Base-by-base conservation (phyloP, 2,113 vertebrate species). In the Eptesicus fuscus region DNA sequence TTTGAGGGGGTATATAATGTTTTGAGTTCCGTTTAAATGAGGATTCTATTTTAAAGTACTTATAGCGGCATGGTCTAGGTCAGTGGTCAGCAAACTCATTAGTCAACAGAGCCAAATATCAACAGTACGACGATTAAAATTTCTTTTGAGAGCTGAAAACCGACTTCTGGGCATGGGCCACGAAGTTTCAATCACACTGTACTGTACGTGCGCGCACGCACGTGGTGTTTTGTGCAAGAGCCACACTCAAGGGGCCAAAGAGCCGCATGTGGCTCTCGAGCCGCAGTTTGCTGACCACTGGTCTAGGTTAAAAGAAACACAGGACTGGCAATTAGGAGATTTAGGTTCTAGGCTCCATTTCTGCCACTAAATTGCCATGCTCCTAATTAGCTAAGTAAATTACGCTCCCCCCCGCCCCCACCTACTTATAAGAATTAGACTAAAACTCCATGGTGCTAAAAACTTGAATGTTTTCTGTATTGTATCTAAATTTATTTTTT, bases 391-490 rank as follows among this genome's bases (percentile, higher is more conserved):
- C 51, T 71, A 84, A 53, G 42, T 40, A 84, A 92, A 44, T 77
- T 78, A 42, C 74, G 25, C 7, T 88, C 9, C 56, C 23, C 53
- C n/a, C n/a, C n/a, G n/a, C n/a, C n/a, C n/a, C n/a, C n/a, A n/a
- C n/a, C 53, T 25, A 71, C 32, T 47, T 76, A 53, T 20, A 86
- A 59, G 56, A 63, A 63, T 30, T 28, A 53, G 85, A 32, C 40
- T 88, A 94, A 94, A 93, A 83, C 89, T 80, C 12, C n/a, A 30
- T n/a, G 32, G 16, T 95, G 23, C 30, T 96, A 53, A 90, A 65
- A 65, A 94, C 53, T 12, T 85, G 28, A 96, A 95, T 56, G 87
- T 76, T 95, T 94, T 93, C 73, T 96, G 53, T 93, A 28, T 35
- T 18, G 80, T 67, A 73, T 47, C 40, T 61, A 83, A 80, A 37